Evolutionary conservation across 2,113 vertebrate genomes (phyloP).

Genomic region (Talpa occidentalis): DNA sequence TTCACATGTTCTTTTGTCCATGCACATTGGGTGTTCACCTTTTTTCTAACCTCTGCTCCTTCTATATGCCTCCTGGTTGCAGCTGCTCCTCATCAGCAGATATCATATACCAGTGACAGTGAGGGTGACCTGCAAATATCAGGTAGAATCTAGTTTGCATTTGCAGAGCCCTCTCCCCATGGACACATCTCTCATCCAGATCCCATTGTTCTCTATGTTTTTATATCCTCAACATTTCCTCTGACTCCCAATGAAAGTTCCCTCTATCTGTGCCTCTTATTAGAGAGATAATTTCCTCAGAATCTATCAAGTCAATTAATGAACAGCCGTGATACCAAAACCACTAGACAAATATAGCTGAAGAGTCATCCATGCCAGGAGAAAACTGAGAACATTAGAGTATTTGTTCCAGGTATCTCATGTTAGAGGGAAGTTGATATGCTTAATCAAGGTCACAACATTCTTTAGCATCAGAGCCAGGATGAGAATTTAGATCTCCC

Average conservation of each 20-base stretch:
- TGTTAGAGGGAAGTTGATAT: background rate
- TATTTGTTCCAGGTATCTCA: background rate
- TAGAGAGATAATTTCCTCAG: background rate
- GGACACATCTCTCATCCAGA: background rate
- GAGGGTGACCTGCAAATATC: background rate
- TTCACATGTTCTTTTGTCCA: background rate
- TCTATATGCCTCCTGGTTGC: background rate
- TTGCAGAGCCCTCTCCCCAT: background rate
- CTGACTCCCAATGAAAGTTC: background rate
- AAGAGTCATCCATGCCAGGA: background rate
- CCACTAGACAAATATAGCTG: background rate
- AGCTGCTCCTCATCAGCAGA: background rate
- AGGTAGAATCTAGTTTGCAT: background rate
- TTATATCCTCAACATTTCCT: background rate
- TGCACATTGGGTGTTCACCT: background rate
- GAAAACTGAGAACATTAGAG: background rate
- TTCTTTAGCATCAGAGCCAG: background rate
- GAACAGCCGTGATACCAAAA: background rate
- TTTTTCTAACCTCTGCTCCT: background rate
- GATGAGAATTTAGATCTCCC: background rate
- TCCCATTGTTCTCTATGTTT: background rate
- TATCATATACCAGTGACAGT: rapidly evolving
- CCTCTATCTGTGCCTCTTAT: background rate
- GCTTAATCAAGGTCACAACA: background rate
- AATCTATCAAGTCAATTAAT: background rate